Evolutionary conservation across 2,797 vertebrate species (phyloP), one percentile per base, ranked within the genome.

Genomic region (Halcyon chelicuti): DNA sequence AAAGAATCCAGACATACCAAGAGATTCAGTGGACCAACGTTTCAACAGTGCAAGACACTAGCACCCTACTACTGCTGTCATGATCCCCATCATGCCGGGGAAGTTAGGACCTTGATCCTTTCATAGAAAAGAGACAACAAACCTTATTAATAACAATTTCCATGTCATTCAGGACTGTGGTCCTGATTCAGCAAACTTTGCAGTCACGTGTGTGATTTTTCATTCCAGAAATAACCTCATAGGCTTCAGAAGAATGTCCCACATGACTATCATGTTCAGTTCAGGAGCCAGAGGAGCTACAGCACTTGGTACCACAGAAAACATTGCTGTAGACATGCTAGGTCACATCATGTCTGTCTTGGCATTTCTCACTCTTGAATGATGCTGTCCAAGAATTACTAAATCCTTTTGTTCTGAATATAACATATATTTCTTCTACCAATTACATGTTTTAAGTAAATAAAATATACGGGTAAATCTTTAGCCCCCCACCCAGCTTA

Each of bases 211-310:
- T 47, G 28, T 16, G 14, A 49, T 67, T 78, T 78, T 87, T 57
- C 7, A 18, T 46, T 57, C 71, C 60, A 14, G 65, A 68, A 84
- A 42, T 33, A 42, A 76, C 18, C 49, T 58, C 49, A 9, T 7
- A 57, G 60, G 6, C 35, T 73, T 58, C 35, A 47, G 39, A 6
- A 47, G 44, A n/a, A 12, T 67, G 68, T 81, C 33, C 49, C 23
- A 40, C 6, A 3, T 17, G 35, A 49, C 29, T 66, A 40, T 8
- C 49, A 66, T 0, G 1, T 40, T 58, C n/a, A 25, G 22, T n/a
- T 51, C 31, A 61, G 40, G 37, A 75, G 26, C 17, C 57, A 61
- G 42, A 65, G 57, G 62, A 86, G 42, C 40, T 74, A 25, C 18
- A 49, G 18, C 18, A 10, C 14, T 58, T 20, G 26, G 26, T 31